Base-by-base conservation (phyloP, 2,888 invertebrate genomes). In the Heliconius ismenius region DNA sequence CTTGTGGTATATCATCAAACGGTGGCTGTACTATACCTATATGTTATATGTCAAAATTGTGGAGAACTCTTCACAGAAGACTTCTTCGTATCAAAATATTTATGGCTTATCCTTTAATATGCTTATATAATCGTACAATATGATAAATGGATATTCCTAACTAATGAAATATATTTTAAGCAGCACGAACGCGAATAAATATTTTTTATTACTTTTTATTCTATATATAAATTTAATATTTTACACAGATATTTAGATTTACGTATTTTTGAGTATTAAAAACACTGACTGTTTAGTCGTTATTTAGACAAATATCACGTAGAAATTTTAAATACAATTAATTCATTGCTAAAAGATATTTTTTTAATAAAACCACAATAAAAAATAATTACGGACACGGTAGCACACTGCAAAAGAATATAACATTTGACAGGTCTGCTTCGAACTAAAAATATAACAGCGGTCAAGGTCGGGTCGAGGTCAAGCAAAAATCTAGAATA, bases 1-100 rank as follows among this genome's bases (percentile, higher is more conserved):
- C 76, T 74, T 60, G 74, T 65, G 67, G 73, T 76, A 79, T 77
- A 73, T 65, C 75, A 79, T 77, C 69, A 65, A 79, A 75, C 67
- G 62, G 63, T 73, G 67, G 60, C 21, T 64, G 74, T 67, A 54
- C 6, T 32, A 36, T 70, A 28, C 58, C n/a, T 70, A 70, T 70
- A 70, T 36, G 58, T 70, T 58, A 70, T 70, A 70, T 36, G 58
- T 70, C 58, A 58, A 32, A 70, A 32, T 58, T 70, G 4, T 24
- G 36, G 36, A 58, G 58, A 32, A 32, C 3, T 21, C n/a, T 39
- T 32, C 32, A 32, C 1, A 32, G 32, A 28, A 4, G 32, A 28
- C 4, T 28, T 28, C 28, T 28, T 28, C 28, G 9, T n/a, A 69
- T 54, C 32, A n/a, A 32, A n/a, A 10, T 21, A 4, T 49, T 13